phyloP scores from a whole-genome alignment of 1,140 invertebrate species.

The Hermetia illucens region DNA sequence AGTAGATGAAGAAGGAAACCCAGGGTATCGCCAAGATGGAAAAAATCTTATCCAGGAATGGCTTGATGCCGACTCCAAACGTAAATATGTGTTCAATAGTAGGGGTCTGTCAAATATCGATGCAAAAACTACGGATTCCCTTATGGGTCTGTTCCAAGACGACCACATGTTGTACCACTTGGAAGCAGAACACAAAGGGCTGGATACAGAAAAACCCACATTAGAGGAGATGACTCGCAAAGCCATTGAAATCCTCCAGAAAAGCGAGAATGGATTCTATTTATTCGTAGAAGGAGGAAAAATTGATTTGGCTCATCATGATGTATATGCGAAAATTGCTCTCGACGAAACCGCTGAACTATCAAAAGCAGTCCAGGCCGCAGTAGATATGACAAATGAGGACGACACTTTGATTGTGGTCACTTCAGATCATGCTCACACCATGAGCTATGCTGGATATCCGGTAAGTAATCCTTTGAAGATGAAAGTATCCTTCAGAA shows the following conservation, averaged over 20 bases:
- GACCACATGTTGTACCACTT: slow-evolving; percentile 38
- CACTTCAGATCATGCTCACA: slow-evolving; percentile 55
- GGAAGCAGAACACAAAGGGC: slow-evolving; percentile 34
- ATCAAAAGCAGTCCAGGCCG: slow-evolving; percentile 38
- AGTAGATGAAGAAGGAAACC: slow-evolving; percentile 32
- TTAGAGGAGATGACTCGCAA: slow-evolving; percentile 69
- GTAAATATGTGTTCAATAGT: slow-evolving; percentile 49
- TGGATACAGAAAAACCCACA: slow-evolving; percentile 36
- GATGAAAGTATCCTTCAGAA: slow-evolving; percentile 33
- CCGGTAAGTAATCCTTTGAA: slow-evolving; percentile 36
- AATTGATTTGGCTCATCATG: slow-evolving; percentile 74
- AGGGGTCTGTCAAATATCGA: slow-evolving; percentile 31
- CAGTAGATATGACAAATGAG: slow-evolving; percentile 34
- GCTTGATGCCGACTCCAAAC: slow-evolving; percentile 25
- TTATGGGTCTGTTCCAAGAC: slow-evolving; percentile 36
- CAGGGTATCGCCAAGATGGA: slow-evolving; percentile 47
- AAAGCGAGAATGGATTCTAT: slow-evolving; percentile 53
- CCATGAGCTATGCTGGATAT: slow-evolving; percentile 48
- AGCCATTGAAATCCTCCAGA: slow-evolving; percentile 63
- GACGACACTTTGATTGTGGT: slow-evolving; percentile 51
- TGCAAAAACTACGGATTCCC: slow-evolving; percentile 24
- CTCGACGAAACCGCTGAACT: slow-evolving; percentile 48
- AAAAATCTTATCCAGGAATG: slow-evolving; percentile 59
- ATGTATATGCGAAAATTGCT: slow-evolving; percentile 50
- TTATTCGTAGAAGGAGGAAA: slow-evolving; percentile 43